Base-by-base conservation (phyloP, 2,113 vertebrate species). In the Opisthocomus hoazin region DNA sequence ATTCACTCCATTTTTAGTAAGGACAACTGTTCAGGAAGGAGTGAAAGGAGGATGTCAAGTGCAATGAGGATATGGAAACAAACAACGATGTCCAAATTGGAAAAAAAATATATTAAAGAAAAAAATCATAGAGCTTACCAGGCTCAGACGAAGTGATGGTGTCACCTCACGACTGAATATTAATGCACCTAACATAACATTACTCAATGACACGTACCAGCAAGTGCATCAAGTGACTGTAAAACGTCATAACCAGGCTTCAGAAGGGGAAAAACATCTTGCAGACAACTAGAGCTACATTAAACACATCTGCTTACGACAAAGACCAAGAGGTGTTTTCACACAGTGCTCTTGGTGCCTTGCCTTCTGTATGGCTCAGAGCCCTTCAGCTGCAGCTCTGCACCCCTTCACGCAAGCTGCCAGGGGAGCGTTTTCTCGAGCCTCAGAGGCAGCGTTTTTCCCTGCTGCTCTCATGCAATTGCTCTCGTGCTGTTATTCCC, bases 201-300 rank as follows among this genome's bases (percentile, higher is more conserved):
- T 85, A 48, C 5, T 45, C 37, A 48, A 26, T 5, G 10, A 46
- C 12, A 54, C 89, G 66, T 2, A 85, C 34, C 26, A 27, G 21
- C 6, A 57, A 43, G 39, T 21, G 37, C 39, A 56, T 46, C 1
- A 1, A 73, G 14, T 34, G 21, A 78, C 54, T 70, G 10, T 10
- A 54, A 71, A 78, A 78, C 0, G 0, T 24, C 17, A 4, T 24
- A 61, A 69, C 30, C 6, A n/a, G 34, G 12, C n/a, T 82, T 79
- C 87, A 45, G 18, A 75, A 75, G 20, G 29, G 37, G 11, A 56
- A 79, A 56, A 70, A 26, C 14, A 37, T 22, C 24, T 50, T 54
- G 23, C 3, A 34, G 34, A 43, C 0, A 3, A 23, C 16, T 48
- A 69, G 54, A 65, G 41, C 41, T 11, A 23, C 5, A 36, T 23